phyloP scores from a whole-genome alignment of 2,888 invertebrate species.

The Sarcophaga subvicina region DNA sequence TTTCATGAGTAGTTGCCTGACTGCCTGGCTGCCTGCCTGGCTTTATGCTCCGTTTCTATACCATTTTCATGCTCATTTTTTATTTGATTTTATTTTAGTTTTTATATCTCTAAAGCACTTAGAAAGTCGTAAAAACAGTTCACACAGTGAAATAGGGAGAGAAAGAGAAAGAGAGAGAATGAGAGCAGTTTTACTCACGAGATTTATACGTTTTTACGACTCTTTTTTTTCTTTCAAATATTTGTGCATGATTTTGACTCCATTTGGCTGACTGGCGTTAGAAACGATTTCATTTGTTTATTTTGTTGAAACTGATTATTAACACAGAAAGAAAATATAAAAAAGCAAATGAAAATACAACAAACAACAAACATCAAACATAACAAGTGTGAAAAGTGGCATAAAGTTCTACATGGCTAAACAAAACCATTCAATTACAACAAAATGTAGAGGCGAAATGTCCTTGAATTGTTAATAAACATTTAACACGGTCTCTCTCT shows the following conservation, averaged over 20 bases:
- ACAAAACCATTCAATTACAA: slow-evolving; percentile 26
- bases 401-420: slow-evolving; percentile 54
- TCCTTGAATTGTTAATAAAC: slow-evolving; percentile 42
- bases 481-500: not conserved
- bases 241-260: slow-evolving; percentile 61
- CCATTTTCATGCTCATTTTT: slow-evolving; percentile 28
- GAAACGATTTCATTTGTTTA: slow-evolving; percentile 5
- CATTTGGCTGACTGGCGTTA: slow-evolving; percentile 1
- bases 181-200: slow-evolving; percentile 50
- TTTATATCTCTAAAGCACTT: slow-evolving; percentile 71
- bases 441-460: slow-evolving; percentile 5
- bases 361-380: slow-evolving; percentile 9
- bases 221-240: slow-evolving; percentile 10
- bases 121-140: slow-evolving; percentile 78
- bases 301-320: slow-evolving; percentile 51
- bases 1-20: not conserved
- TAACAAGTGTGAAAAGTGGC: slow-evolving; percentile 59
- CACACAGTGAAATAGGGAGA: slow-evolving; percentile 12
- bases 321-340: slow-evolving; percentile 34
- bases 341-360: not conserved
- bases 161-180: not conserved
- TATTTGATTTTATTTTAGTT: slow-evolving; percentile 56
- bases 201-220: slow-evolving; percentile 37
- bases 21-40: not conserved
- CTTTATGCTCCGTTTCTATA: slow-evolving; percentile 18